phyloP scores from a whole-genome alignment of 2,113 vertebrate genomes.

The Heptranchias perlo region DNA sequence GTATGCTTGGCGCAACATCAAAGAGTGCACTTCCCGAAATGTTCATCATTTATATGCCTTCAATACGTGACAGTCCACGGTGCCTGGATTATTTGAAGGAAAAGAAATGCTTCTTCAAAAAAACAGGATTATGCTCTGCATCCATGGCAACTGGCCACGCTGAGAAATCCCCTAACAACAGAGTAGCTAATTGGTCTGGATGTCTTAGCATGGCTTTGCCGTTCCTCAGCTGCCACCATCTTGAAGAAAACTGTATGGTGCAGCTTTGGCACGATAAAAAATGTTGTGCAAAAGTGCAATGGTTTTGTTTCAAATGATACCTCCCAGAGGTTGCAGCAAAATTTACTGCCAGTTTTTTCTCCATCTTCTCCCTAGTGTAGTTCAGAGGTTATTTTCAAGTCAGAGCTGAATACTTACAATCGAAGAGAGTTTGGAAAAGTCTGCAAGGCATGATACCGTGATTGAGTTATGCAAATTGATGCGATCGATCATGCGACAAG shows the following conservation, averaged over 20 bases:
- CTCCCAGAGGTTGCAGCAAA: not conserved
- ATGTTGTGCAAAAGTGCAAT: not conserved
- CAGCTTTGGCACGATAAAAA: not conserved
- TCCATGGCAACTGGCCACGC: too few relatives aligned
- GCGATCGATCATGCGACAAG: not conserved
- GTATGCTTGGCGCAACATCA: not conserved
- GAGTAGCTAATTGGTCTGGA: not conserved
- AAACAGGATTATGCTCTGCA: too few relatives aligned
- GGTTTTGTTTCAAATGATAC: not conserved
- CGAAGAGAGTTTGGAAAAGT: not conserved
- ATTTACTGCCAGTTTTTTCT: not conserved
- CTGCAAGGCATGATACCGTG: not conserved
- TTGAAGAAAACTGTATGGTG: not conserved
- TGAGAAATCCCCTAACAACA: not conserved
- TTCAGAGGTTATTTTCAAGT: not conserved
- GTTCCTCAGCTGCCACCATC: not conserved
- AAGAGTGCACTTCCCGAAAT: not conserved
- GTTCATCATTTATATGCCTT: not conserved
- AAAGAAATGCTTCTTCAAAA: not conserved
- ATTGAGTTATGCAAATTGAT: not conserved
- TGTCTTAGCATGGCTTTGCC: not conserved
- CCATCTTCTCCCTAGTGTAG: not conserved
- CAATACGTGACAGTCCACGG: not conserved
- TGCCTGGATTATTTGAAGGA: not conserved
- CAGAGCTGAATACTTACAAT: not conserved